Evolutionary conservation across 2,888 invertebrate species (phyloP).

Genomic region (Rapana venosa): DNA sequence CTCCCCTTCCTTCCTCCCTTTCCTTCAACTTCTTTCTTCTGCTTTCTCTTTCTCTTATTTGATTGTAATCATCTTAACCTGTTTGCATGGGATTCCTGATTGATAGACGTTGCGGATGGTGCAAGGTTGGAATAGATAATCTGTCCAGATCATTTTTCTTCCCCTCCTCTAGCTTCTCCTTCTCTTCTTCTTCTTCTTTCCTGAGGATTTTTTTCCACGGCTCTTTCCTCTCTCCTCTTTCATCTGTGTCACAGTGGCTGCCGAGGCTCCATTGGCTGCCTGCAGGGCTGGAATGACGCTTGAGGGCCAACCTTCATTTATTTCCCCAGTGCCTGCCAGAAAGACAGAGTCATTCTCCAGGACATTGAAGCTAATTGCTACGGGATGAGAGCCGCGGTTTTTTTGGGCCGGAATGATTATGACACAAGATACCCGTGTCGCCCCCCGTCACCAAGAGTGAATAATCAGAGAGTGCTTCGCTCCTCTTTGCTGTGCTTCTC

Average conservation of each 20-base stretch:
- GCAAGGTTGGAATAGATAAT: slow-evolving; percentile 30
- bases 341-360: slow-evolving; percentile 29
- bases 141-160: slow-evolving; percentile 5
- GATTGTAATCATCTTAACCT: neutral
- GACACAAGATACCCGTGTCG: slow-evolving; percentile 31
- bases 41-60: neutral
- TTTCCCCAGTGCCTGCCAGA: slow-evolving; percentile 15
- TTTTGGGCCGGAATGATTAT: slow-evolving; percentile 26
- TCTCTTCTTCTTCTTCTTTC: neutral
- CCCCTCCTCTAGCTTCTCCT: neutral
- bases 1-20: neutral
- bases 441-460: neutral
- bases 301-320: slow-evolving; percentile 31
- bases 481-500: too few relatives aligned
- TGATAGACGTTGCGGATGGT: slow-evolving; percentile 1
- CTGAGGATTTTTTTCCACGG: neutral
- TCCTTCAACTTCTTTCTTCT: too few relatives aligned
- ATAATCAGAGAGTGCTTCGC: slow-evolving; percentile 15
- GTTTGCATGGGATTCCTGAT: slow-evolving; percentile 12
- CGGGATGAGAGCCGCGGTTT: slow-evolving; percentile 14
- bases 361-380: slow-evolving; percentile 33
- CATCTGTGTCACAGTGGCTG: slow-evolving; percentile 16
- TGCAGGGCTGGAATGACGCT: neutral
- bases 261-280: neutral
- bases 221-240: neutral